phyloP scores from a whole-genome alignment of 2,797 vertebrate species.

The Eospalax fontanierii region DNA sequence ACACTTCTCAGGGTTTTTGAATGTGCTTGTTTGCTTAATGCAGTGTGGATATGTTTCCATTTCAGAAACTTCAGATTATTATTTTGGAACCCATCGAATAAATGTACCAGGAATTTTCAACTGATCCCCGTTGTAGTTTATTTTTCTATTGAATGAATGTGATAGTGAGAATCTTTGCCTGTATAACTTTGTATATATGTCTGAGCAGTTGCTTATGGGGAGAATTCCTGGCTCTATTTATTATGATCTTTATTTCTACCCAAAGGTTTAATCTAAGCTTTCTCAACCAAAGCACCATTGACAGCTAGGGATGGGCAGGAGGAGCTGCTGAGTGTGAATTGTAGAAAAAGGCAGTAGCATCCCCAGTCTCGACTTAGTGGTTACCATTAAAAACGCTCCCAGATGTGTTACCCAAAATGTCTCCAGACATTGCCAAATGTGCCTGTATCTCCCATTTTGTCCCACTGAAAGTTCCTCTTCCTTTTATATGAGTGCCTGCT shows the following conservation, averaged over 20 bases:
- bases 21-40: neutral
- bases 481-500: neutral
- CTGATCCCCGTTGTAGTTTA: neutral
- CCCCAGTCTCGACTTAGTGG: neutral
- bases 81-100: constrained; percentile 20
- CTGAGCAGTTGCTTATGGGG: neutral
- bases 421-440: neutral
- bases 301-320: neutral
- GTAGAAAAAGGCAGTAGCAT: no score
- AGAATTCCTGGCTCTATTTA: neutral
- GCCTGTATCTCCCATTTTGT: neutral
- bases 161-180: neutral
- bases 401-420: neutral
- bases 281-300: neutral
- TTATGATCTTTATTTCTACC: neutral
- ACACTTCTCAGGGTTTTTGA: neutral
- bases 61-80: constrained; percentile 47
- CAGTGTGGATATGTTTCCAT: neutral
- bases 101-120: neutral
- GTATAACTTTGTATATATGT: neutral
- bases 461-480: neutral
- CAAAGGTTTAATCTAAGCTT: neutral
- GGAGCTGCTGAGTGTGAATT: neutral
- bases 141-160: constrained; percentile 39
- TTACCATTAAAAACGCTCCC: neutral